Conservation (phyloP, 2,113 vertebrate genomes). For the Lycaon pictus region DNA sequence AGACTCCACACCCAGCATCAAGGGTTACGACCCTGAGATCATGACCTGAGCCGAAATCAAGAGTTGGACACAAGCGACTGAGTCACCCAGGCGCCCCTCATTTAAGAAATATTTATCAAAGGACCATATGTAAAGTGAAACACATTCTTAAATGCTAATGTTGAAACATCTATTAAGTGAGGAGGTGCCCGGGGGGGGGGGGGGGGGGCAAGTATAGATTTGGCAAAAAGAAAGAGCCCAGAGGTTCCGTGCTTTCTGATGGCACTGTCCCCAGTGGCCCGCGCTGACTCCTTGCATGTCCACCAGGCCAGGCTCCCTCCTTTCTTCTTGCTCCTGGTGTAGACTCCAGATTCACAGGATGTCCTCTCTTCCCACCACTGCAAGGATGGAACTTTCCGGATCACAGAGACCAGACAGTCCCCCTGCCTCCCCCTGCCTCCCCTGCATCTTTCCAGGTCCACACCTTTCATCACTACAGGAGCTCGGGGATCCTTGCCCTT, state of each 20-base stretch:
- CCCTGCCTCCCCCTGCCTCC: accelerated
- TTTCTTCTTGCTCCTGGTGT: background rate
- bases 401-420: background rate
- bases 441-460: no score
- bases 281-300: background rate
- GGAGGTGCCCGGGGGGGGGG: background rate
- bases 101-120: background rate
- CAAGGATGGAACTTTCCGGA: background rate
- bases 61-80: background rate
- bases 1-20: background rate
- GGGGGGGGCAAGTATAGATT: background rate
- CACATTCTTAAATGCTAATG: background rate
- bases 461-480: background rate
- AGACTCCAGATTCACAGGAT: background rate
- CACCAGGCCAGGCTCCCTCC: background rate
- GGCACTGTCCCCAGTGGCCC: background rate
- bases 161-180: no score
- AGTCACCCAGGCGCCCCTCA: background rate
- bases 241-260: background rate
- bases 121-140: background rate
- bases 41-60: background rate
- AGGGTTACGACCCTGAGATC: background rate
- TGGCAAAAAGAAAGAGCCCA: background rate
- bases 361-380: background rate
- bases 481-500: background rate